A percentile compares a stretch with the other conserved stretches of the same genome.
Evolutionary conservation across 2,113 vertebrate species (phyloP).

Genomic region (Vanacampus margaritifer): DNA sequence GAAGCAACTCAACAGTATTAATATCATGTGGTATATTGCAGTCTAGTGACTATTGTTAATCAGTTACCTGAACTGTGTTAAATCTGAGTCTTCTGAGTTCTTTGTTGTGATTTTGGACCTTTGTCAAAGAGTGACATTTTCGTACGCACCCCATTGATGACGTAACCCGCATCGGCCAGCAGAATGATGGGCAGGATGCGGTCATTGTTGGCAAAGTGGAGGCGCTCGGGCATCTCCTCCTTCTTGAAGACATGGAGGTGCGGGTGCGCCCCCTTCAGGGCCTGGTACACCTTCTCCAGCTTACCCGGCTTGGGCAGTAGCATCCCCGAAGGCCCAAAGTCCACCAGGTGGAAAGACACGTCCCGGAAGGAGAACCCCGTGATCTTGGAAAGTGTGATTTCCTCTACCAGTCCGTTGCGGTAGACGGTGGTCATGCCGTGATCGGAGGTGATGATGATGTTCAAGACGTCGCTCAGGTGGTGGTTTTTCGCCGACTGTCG

Average conservation of each 20-base stretch:
- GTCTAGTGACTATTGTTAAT: slow-evolving; percentile 11
- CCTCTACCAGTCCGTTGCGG: slow-evolving; percentile 45
- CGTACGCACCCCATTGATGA: slow-evolving; percentile 85
- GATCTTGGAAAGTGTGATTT: slow-evolving; percentile 71
- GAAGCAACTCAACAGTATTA: background rate
- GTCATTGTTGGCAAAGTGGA: slow-evolving; percentile 75
- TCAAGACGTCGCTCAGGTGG: slow-evolving; percentile 64
- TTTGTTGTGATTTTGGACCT: background rate
- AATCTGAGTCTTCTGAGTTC: background rate
- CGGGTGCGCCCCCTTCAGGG: slow-evolving; percentile 78
- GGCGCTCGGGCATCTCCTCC: slow-evolving; percentile 72
- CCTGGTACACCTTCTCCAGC: slow-evolving; percentile 78
- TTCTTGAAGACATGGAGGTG: slow-evolving; percentile 84
- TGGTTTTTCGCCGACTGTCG: slow-evolving; percentile 50
- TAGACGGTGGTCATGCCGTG: slow-evolving; percentile 83
- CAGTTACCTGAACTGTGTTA: background rate
- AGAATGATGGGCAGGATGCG: slow-evolving; percentile 82
- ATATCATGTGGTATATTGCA: background rate
- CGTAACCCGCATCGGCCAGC: slow-evolving; percentile 79
- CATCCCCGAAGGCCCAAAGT: slow-evolving; percentile 81
- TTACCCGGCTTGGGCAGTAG: slow-evolving; percentile 81
- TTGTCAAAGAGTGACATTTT: background rate
- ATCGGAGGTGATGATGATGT: slow-evolving; percentile 85
- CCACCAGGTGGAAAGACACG: slow-evolving; percentile 81
- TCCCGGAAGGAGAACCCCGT: slow-evolving; percentile 78